Conservation (phyloP, 1,140 invertebrate genomes). For the Papilio dardanus region DNA sequence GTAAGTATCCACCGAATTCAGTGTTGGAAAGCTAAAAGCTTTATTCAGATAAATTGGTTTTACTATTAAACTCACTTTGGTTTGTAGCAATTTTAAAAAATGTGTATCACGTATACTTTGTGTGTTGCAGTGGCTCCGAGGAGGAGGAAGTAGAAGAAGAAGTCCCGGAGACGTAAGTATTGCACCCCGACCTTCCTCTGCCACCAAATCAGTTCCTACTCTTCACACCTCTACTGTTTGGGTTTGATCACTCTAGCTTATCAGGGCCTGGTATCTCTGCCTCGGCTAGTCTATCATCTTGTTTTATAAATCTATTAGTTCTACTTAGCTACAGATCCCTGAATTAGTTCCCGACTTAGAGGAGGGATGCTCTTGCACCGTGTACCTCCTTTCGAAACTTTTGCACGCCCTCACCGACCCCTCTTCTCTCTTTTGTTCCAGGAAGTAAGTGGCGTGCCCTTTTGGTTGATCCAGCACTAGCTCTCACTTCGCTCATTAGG, state of each 20-base stretch:
- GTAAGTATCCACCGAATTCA: constrained; percentile 85
- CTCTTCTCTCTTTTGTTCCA: constrained; percentile 83
- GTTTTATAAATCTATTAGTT: constrained; percentile 54
- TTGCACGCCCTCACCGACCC: constrained; percentile 75
- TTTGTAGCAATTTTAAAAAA: constrained; percentile 41
- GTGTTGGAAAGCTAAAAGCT: too few species aligned
- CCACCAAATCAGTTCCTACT: constrained; percentile 50
- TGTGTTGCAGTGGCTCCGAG: constrained; percentile 83
- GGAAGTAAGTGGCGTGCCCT: constrained; percentile 83
- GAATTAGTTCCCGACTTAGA: not conserved
- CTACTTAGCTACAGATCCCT: constrained; percentile 33
- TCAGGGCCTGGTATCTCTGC: constrained; percentile 66
- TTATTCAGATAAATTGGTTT: too few species aligned
- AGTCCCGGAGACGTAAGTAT: constrained; percentile 87
- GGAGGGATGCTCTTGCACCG: constrained; percentile 24
- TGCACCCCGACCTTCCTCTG: constrained; percentile 43
- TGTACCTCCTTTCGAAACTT: constrained; percentile 54
- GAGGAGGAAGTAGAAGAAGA: constrained; percentile 87
- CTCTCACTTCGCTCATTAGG: constrained; percentile 72
- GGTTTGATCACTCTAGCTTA: constrained; percentile 70
- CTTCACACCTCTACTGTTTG: constrained; percentile 61
- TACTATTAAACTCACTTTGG: too few species aligned
- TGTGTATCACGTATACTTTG: constrained; percentile 45
- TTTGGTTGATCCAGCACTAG: constrained; percentile 76
- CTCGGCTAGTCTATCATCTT: constrained; percentile 61